Conservation (phyloP, 2,797 vertebrate genomes). For the Molothrus aeneus region DNA sequence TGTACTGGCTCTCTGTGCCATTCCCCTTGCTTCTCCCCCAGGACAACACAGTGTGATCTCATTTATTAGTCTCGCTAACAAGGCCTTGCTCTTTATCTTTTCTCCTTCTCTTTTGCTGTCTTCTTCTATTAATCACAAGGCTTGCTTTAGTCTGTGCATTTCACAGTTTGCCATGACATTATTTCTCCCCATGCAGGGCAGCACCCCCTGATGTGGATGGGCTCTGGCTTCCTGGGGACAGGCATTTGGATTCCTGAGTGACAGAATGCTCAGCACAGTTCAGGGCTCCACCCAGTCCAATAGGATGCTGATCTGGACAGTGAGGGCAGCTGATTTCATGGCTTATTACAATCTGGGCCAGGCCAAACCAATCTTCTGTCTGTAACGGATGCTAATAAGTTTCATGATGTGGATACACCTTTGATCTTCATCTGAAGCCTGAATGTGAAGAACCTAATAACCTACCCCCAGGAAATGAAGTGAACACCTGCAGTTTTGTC, state of each 20-base stretch:
- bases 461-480: background rate
- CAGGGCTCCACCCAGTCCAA: background rate
- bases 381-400: background rate
- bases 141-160: background rate
- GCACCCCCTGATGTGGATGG: background rate
- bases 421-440: background rate
- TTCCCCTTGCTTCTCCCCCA: background rate
- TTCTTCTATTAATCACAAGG: background rate
- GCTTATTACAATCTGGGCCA: background rate
- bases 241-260: background rate
- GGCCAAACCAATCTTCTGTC: background rate
- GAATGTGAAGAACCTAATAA: background rate
- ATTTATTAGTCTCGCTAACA: background rate
- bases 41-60: background rate
- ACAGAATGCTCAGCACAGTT: background rate
- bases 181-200: background rate
- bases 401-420: background rate
- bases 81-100: background rate
- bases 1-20: background rate
- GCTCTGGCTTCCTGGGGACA: background rate
- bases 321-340: background rate
- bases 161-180: background rate
- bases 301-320: background rate
- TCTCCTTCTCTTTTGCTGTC: background rate
- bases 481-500: background rate